Percentiles rank a stretch among this genome's conserved stretches.
phyloP scores from a whole-genome alignment of 2,797 vertebrate species.

The Vireo griseus region DNA sequence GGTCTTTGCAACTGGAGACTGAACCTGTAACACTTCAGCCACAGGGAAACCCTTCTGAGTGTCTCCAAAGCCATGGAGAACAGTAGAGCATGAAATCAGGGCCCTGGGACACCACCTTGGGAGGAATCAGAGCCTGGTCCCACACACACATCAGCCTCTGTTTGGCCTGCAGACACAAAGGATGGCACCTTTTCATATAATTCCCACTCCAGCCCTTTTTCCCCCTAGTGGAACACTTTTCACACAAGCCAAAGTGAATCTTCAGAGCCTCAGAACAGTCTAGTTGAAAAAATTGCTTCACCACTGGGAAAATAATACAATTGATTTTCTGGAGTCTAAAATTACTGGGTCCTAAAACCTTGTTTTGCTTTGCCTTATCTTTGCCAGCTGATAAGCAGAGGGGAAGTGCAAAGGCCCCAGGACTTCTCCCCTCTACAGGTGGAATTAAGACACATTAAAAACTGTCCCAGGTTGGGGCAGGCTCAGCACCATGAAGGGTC shows the following conservation, averaged over 20 bases:
- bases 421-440: neutral
- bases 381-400: neutral
- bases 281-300: neutral
- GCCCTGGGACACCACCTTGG: fast-evolving
- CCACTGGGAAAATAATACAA: neutral
- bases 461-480: fast-evolving
- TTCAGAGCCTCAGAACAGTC: neutral
- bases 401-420: neutral
- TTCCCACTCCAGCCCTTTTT: neutral
- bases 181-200: fast-evolving
- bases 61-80: neutral
- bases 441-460: neutral
- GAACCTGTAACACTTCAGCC: neutral
- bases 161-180: neutral
- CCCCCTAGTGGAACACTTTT: neutral
- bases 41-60: neutral
- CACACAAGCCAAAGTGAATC: neutral
- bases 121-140: neutral
- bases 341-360: neutral
- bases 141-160: neutral
- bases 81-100: neutral
- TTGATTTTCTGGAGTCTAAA: neutral
- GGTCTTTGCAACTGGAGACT: neutral
- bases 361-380: neutral
- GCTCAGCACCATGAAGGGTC: neutral